These are phyloP conservation scores for Cynoglossus semilaevis DNA, from an alignment of 2,113 vertebrate species.

Conservation along the genomic window DNA sequence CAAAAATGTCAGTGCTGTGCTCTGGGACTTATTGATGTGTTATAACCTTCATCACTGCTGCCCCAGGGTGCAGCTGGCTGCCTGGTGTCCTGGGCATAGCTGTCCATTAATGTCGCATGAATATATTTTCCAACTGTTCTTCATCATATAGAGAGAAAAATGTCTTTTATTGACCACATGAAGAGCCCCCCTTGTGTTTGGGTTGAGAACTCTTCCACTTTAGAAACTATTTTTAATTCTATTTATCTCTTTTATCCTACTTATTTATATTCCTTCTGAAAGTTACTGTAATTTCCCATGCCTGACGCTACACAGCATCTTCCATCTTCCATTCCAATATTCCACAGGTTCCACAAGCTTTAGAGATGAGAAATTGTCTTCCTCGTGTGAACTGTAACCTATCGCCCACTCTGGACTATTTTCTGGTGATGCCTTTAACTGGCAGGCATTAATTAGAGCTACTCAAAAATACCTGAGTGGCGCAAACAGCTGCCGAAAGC, in stretches of 20 bases:
- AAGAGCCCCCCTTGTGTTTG: neutral
- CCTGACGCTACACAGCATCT: no score
- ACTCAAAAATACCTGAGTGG: conserved; percentile 14
- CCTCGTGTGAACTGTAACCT: conserved; percentile 16
- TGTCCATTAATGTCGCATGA: conserved; percentile 46
- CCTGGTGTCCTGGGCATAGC: conserved; percentile 43
- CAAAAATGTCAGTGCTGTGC: conserved; percentile 59
- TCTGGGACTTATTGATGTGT: conserved; percentile 52
- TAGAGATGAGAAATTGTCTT: neutral
- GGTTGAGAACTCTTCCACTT: neutral
- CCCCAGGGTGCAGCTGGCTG: conserved; percentile 42
- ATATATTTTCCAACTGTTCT: conserved; percentile 45
- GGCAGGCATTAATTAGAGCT: conserved; percentile 61
- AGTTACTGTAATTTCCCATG: no score
- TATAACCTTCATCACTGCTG: conserved; percentile 51
- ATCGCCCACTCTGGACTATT: conserved; percentile 65
- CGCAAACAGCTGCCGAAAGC: conserved; percentile 14
- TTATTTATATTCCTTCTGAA: no score
- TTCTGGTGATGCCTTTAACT: conserved; percentile 58
- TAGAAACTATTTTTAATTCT: neutral
- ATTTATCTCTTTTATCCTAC: no score
- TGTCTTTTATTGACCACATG: neutral
- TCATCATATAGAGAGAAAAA: conserved; percentile 19
- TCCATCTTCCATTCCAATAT: no score
- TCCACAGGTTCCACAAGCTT: neutral